Percentiles rank a stretch among this genome's conserved stretches.
Evolutionary conservation across 2,797 vertebrate genomes (phyloP).

Genomic region (Phoebastria nigripes): DNA sequence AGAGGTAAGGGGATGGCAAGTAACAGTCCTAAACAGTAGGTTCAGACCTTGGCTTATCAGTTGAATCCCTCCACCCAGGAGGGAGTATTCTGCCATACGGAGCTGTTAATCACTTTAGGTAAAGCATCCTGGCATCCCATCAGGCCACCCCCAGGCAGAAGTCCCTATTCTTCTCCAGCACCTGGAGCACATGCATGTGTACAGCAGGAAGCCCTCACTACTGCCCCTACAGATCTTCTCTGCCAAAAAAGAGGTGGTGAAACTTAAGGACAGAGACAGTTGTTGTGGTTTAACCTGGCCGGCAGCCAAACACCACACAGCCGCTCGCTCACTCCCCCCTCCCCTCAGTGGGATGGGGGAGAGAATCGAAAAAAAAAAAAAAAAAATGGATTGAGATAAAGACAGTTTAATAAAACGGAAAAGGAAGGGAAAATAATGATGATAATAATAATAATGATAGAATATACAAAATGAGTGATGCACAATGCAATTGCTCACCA

Average conservation of each 20-base stretch:
- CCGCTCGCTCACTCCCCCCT: too few species aligned
- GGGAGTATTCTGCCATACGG: neutral
- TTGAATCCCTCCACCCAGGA: neutral
- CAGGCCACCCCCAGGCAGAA: neutral
- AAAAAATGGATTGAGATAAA: too few species aligned
- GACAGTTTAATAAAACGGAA: too few species aligned
- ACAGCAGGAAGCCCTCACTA: rapidly evolving
- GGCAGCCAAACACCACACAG: too few species aligned
- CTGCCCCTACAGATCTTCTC: neutral
- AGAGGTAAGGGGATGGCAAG: neutral
- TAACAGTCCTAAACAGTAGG: neutral
- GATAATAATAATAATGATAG: too few species aligned
- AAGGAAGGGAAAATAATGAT: too few species aligned
- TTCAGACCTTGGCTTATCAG: neutral
- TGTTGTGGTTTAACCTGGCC: too few species aligned
- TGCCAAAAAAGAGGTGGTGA: neutral
- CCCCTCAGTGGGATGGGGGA: too few species aligned
- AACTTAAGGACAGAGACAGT: neutral
- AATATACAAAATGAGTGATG: too few species aligned
- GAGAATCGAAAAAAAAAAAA: too few species aligned
- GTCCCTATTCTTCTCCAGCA: neutral
- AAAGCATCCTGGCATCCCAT: neutral
- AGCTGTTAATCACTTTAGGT: neutral
- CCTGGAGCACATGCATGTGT: neutral
- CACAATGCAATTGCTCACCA: too few species aligned